Evolutionary conservation across 2,888 invertebrate genomes (phyloP).

Genomic region (Arge pagana): DNA sequence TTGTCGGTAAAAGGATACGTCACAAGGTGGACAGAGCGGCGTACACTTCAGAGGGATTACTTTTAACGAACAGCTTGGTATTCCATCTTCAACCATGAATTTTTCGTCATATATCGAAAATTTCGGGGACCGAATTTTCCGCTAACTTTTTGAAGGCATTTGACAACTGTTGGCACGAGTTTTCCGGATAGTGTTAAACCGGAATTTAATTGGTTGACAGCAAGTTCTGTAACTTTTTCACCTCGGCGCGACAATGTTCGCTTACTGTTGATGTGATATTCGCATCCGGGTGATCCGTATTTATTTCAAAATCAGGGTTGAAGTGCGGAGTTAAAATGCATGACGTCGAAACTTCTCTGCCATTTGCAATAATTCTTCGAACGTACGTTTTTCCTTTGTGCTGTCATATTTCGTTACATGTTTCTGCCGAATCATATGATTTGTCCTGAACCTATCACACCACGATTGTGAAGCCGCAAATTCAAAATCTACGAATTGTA

Average conservation of each 20-base stretch:
- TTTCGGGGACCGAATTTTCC: constrained; percentile 10
- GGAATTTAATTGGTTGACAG: constrained; percentile 15
- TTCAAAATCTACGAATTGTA: constrained; percentile 32
- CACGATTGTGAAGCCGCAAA: constrained; percentile 27
- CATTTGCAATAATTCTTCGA: constrained; percentile 6
- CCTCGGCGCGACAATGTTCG: constrained; percentile 15
- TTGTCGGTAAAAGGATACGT: constrained; percentile 33
- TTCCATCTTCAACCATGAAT: constrained; percentile 2
- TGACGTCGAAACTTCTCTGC: constrained; percentile 7
- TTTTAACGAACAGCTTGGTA: constrained; percentile 7
- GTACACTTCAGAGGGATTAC: constrained; percentile 33
- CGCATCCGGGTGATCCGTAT: constrained; percentile 23
- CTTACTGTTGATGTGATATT: constrained; percentile 13
- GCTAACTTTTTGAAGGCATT: constrained; percentile 3
- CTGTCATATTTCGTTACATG: constrained; percentile 5
- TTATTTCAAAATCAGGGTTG: constrained; percentile 17
- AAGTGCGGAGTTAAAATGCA: background rate
- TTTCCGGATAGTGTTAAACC: constrained; percentile 27
- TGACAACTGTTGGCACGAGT: constrained; percentile 5
- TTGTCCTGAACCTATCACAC: constrained; percentile 4
- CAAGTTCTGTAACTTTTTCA: constrained; percentile 15
- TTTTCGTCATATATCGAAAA: background rate
- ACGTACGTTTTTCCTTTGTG: constrained; percentile 3
- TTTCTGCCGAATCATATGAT: constrained; percentile 2
- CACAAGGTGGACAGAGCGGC: too few relatives aligned